Conservation (phyloP, 1,140 invertebrate genomes). For the honey bee (Apis mellifera) region Amel_HAv3.1 CM009940.2:7774001-7774500, state of each 20-base stretch:
- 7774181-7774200: slow-evolving; percentile 41
- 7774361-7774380: not conserved
- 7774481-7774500: too few species aligned
- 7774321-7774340: slow-evolving; percentile 17
- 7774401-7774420: not conserved
- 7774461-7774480: too few species aligned
- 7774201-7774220: slow-evolving; percentile 59
- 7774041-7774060: slow-evolving; percentile 13
- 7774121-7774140: slow-evolving; percentile 28
- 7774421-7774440: too few species aligned
- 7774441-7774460: not conserved
- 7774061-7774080: slow-evolving; percentile 1
- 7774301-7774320: slow-evolving; percentile 43
- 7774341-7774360: slow-evolving; percentile 30
- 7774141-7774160: slow-evolving; percentile 24
- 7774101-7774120: slow-evolving; percentile 30
- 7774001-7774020: not conserved
- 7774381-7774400: not conserved
- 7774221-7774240: slow-evolving; percentile 56
- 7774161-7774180: slow-evolving; percentile 48
- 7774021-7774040: not conserved
- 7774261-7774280: not conserved
- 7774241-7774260: slow-evolving; percentile 48
- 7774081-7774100: not conserved
- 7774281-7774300: too few species aligned